Conservation (phyloP, 2,888 invertebrate species). For the Watsonalla binaria region DNA sequence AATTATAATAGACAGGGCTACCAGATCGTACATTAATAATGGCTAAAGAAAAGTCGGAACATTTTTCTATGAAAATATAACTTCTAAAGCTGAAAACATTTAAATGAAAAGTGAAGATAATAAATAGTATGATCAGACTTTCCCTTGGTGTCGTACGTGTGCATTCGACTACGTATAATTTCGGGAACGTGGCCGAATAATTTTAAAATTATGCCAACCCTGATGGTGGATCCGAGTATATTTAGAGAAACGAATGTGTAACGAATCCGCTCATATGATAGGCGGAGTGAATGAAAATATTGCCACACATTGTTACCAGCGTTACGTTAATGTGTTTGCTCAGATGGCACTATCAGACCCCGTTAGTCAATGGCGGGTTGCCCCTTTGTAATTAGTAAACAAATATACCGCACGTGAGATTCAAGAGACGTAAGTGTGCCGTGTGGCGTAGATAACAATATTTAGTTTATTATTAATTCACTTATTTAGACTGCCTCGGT, state of each 20-base stretch:
- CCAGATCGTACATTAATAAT: too few species aligned
- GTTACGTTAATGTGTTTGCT: neutral
- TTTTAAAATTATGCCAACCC: neutral
- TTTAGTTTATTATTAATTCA: too few species aligned
- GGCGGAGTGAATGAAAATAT: neutral
- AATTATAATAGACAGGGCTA: too few species aligned
- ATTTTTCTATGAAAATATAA: too few species aligned
- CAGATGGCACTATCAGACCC: conserved; percentile 4
- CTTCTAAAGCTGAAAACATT: too few species aligned
- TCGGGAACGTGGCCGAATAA: neutral
- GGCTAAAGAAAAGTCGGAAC: too few species aligned
- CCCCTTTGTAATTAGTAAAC: neutral
- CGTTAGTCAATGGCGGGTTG: neutral
- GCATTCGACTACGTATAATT: too few species aligned
- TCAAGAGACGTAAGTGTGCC: neutral
- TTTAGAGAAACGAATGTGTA: neutral
- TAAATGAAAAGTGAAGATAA: too few species aligned
- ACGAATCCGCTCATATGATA: conserved; percentile 1
- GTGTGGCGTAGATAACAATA: conserved; percentile 8
- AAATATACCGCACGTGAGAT: neutral
- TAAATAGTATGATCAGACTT: too few species aligned
- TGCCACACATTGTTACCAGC: neutral
- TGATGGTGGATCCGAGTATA: too few species aligned
- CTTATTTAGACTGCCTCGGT: too few species aligned
- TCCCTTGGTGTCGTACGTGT: too few species aligned